phyloP scores from a whole-genome alignment of 2,888 invertebrate species.

The Dynastes hyllus region DNA sequence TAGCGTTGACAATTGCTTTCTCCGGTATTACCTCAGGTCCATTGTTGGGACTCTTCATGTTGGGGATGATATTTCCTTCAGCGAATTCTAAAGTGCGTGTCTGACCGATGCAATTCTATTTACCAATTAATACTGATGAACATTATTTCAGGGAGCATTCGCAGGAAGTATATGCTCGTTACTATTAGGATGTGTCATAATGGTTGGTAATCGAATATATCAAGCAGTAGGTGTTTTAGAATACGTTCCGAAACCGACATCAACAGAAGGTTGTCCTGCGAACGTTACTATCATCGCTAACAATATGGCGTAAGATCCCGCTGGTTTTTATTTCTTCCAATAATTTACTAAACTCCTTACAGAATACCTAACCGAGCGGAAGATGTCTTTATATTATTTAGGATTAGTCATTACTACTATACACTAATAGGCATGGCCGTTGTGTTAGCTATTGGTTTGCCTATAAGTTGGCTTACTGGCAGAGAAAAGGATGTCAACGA shows the following conservation, averaged over 20 bases:
- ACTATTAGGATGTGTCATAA: conserved; percentile 50
- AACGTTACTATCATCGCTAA: conserved; percentile 9
- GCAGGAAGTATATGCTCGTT: conserved; percentile 42
- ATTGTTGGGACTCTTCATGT: conserved; percentile 77
- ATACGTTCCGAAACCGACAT: conserved; percentile 58
- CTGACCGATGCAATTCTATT: background rate
- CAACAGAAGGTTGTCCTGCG: conserved; percentile 58
- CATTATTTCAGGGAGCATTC: conserved; percentile 48
- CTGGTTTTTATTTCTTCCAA: background rate
- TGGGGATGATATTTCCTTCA: conserved; percentile 80
- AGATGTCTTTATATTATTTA: conserved; percentile 52
- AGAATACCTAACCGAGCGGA: conserved; percentile 14
- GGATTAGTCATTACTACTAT: conserved; percentile 57
- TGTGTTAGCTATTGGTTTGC: conserved; percentile 53
- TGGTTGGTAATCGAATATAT: conserved; percentile 59
- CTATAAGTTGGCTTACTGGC: conserved; percentile 55
- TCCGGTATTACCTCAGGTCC: conserved; percentile 80
- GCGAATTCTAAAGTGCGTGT: conserved; percentile 74
- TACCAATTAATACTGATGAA: background rate
- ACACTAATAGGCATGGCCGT: conserved; percentile 52
- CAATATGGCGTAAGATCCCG: background rate
- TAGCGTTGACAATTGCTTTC: conserved; percentile 78
- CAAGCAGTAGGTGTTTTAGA: conserved; percentile 56
- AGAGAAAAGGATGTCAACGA: conserved; percentile 49
- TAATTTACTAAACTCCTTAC: background rate